These are phyloP conservation scores for Oncorhynchus clarkii DNA, from an alignment of 2,113 vertebrate genomes.

Conservation along the genomic window DNA sequence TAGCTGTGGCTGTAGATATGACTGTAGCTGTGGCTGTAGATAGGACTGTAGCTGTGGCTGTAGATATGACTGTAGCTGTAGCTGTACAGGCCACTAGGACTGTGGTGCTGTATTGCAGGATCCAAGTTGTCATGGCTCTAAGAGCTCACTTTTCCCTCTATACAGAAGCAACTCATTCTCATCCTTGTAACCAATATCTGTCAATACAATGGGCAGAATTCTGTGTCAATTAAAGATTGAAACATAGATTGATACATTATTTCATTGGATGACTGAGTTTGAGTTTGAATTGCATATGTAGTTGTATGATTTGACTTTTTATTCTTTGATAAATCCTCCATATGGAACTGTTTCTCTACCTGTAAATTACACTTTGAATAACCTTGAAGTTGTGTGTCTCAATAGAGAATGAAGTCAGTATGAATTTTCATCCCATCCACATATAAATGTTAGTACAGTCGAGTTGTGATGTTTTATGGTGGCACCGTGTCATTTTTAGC, in stretches of 20 bases:
- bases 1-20: no score
- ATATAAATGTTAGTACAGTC: background rate
- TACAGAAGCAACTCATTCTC: conserved; percentile 48
- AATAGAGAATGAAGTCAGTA: conserved; percentile 32
- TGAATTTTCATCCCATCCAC: conserved; percentile 44
- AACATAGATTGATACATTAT: background rate
- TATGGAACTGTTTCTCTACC: conserved; percentile 63
- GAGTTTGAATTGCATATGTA: conserved; percentile 26
- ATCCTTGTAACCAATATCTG: conserved; percentile 52
- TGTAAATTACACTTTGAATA: conserved; percentile 47
- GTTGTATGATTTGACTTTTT: conserved; percentile 51
- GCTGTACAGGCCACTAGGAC: conserved; percentile 30
- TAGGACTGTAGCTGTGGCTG: rapidly evolving
- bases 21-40: no score
- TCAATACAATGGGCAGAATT: background rate
- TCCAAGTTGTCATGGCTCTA: conserved; percentile 44
- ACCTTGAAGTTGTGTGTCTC: conserved; percentile 40
- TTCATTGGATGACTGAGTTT: background rate
- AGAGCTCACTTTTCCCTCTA: conserved; percentile 62
- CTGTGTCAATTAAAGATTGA: background rate
- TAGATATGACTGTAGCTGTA: no score
- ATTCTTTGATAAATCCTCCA: conserved; percentile 53
- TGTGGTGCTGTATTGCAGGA: conserved; percentile 40
- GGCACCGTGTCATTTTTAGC: background rate
- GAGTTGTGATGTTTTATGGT: background rate